Conservation (phyloP, 2,888 invertebrate species). For the Aleiodes leptofemur region DNA sequence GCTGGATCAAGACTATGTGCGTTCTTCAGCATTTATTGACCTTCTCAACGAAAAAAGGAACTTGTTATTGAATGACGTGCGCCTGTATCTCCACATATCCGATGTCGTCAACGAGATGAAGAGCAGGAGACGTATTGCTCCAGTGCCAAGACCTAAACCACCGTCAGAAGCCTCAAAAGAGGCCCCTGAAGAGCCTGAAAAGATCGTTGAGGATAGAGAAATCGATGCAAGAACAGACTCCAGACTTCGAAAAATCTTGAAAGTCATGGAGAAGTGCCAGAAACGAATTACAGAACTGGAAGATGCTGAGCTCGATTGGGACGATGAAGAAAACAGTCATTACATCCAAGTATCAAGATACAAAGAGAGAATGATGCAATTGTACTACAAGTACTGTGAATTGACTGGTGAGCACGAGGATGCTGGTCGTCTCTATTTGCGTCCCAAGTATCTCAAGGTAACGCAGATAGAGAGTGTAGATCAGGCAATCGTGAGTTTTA, state of each 20-base stretch:
- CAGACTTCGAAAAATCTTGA: conserved; percentile 74
- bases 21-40: conserved; percentile 58
- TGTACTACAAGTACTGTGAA: conserved; percentile 61
- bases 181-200: not conserved
- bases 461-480: conserved; percentile 65
- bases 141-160: not conserved
- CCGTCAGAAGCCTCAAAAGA: not conserved
- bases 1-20: conserved; percentile 57
- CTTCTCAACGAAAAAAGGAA: conserved; percentile 61
- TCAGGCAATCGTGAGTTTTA: conserved; percentile 67
- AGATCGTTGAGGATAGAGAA: not conserved
- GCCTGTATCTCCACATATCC: conserved; percentile 58
- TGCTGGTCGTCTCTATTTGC: conserved; percentile 62
- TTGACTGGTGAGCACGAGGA: conserved; percentile 62
- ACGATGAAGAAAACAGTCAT: conserved; percentile 84
- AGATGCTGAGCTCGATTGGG: conserved; percentile 83
- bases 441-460: conserved; percentile 61
- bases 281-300: conserved; percentile 83
- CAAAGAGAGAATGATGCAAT: conserved; percentile 63
- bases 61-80: conserved; percentile 49
- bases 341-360: conserved; percentile 84
- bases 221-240: conserved; percentile 19
- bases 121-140: conserved; percentile 28
- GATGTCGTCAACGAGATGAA: conserved; percentile 65
- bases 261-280: conserved; percentile 79